These are phyloP conservation scores for Larimichthys polyactis DNA, from an alignment of 2,113 vertebrate species.

Conservation along the genomic window DNA sequence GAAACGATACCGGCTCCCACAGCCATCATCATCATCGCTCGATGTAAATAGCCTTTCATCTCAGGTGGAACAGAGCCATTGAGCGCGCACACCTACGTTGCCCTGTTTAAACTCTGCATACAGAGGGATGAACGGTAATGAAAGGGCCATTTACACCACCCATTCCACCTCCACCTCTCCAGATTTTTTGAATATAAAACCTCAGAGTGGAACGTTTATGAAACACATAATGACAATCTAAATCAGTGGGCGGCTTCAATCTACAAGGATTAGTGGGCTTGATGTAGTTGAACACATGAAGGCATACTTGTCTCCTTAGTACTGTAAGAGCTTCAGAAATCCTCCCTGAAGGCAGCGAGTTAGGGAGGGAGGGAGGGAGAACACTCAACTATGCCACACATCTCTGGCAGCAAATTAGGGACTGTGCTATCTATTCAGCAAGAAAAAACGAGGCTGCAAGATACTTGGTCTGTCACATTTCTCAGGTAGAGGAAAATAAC, in stretches of 20 bases:
- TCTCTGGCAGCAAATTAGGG: conserved; percentile 81
- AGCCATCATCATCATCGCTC: conserved; percentile 70
- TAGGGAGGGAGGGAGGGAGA: conserved; percentile 64
- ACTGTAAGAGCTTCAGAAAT: conserved; percentile 81
- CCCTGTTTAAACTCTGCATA: conserved; percentile 76
- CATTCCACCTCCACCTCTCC: conserved; percentile 72
- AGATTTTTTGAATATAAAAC: conserved; percentile 78
- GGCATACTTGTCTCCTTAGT: conserved; percentile 83
- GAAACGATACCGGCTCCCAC: conserved; percentile 67
- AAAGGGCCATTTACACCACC: conserved; percentile 80
- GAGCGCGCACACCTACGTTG: conserved; percentile 67
- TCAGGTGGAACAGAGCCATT: conserved; percentile 80
- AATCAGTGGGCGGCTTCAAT: conserved; percentile 84
- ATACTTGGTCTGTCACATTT: conserved; percentile 70
- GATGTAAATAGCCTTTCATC: conserved; percentile 83
- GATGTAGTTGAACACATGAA: conserved; percentile 81
- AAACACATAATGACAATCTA: conserved; percentile 84
- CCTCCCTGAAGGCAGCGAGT: conserved; percentile 74
- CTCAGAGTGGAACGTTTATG: conserved; percentile 82
- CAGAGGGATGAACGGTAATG: conserved; percentile 76
- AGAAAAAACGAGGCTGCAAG: conserved; percentile 51
- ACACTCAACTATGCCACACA: conserved; percentile 72
- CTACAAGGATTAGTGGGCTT: conserved; percentile 82
- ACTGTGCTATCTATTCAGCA: conserved; percentile 75
- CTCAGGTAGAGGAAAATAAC: conserved; percentile 61